Base-by-base conservation (phyloP, 23 tunicate species). In the Phallusia fumigata region DNA sequence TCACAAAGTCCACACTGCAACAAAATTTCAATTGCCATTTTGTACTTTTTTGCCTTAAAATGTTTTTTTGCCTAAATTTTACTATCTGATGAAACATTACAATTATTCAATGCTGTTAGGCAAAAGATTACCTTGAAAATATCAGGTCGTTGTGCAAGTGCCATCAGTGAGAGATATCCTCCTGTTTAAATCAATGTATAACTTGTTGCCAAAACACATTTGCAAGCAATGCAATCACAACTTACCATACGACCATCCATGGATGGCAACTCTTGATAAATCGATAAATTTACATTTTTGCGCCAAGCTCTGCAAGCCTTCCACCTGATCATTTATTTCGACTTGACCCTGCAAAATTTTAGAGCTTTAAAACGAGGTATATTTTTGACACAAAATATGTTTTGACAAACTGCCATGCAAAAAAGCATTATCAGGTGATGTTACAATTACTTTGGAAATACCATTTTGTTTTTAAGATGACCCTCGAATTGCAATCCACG, bases 241-340 rank as follows among this genome's bases (percentile, higher is more conserved):
- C 80, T 65, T 75, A 91, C 99, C 99, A 83, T 97, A 97, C 6
- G 95, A 89, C 99, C 99, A 97, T 35, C 99, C 99, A 77, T 97
- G 95, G 12, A 97, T 84, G 6, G 99, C 99, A 33, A 97, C 92
- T 36, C 97, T 75, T 0, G 77, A 33, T 31, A 97, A 36, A 83
- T 97, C 99, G 65, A 97, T 97, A 35, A 74, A 82, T 32, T 89
- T 47, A 30, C 82, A 78, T 40, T 81, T 82, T 16, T 77, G 75
- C 0, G 99, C 95, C 19, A 90, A 89, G 53, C 80, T 65, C 53
- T 80, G 76, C 28, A 97, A 33, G 18, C 99, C 99, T 76, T 90
- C 99, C 65, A 97, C 99, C 76, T 97, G 99, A 74, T 97, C 99
- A 21, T 53, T 52, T 24, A 97, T 84, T 64, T 97, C 99, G 6